Evolutionary conservation across 1,140 invertebrate species (phyloP), one percentile per base, ranked within the genome.

Genomic region (Ptiloglossa arizonensis): DNA sequence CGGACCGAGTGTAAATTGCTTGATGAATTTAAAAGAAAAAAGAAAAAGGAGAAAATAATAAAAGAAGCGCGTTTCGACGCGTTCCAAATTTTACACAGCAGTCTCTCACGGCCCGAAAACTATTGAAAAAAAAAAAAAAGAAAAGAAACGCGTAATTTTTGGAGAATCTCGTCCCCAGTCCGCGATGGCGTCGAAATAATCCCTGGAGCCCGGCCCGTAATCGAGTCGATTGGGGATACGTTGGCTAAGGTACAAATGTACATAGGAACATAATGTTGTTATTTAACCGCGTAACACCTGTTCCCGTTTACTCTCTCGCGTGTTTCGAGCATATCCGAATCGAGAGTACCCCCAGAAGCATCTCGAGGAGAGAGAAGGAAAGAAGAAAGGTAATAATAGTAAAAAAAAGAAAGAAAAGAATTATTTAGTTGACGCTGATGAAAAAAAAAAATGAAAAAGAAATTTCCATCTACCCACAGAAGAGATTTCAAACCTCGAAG

Each of bases 181-280:
- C 50, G 50, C 19, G 17, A n/a, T 19, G n/a, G 50, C 8, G 22
- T 52, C 50, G n/a, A n/a, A n/a, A 52, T 24, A 73, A 57, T 62
- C 64, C 83, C 86, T 87, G 87, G 87, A 89, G 82, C 87, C 91
- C 82, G 89, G 83, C 84, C 54, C 57, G 62, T 81, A 85, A 89
- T 87, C 80, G 85, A 90, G 86, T 83, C 79, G 86, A 86, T 91
- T 77, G 86, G 56, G 79, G 87, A 88, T 82, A 89, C 75, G 87
- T 91, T 92, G 90, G 89, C 88, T 87, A 92, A 90, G 91, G 91
- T 92, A 92, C 91, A 92, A 92, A 92, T 92, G 91, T 92, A 92
- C 90, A 92, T 92, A 92, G 88, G 83, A 86, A 80, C 54, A 87
- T 90, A 90, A 90, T 89, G 85, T 91, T 92, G 88, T 92, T 92